Evolutionary conservation across 1,140 invertebrate species (phyloP).

Genomic region (Aradophagus sp.): DNA sequence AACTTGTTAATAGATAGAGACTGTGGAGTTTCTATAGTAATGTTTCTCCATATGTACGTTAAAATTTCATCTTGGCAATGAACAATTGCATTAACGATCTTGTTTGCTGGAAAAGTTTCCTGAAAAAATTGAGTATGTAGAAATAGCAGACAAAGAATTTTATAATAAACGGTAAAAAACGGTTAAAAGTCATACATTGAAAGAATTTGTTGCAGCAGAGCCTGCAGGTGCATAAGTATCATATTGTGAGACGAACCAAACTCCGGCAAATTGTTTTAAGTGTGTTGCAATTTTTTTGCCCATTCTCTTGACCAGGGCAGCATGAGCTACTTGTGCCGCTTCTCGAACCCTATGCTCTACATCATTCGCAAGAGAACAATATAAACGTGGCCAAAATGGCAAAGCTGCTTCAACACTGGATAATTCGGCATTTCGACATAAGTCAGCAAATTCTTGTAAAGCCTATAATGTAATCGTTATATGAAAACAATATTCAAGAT

Average conservation of each 20-base stretch:
- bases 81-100: slow-evolving; percentile 82
- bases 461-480: slow-evolving; percentile 74
- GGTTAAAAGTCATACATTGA: slow-evolving; percentile 73
- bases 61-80: slow-evolving; percentile 87
- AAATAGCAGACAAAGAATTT: too few relatives aligned
- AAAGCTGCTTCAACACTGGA: slow-evolving; percentile 80
- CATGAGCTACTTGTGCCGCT: slow-evolving; percentile 81
- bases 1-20: slow-evolving; percentile 72
- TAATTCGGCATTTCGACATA: slow-evolving; percentile 79
- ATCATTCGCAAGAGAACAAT: slow-evolving; percentile 83
- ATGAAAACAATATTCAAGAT: too few relatives aligned
- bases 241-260: slow-evolving; percentile 86
- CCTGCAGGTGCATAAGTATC: slow-evolving; percentile 88
- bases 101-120: slow-evolving; percentile 82
- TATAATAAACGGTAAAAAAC: too few relatives aligned
- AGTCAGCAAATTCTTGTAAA: slow-evolving; percentile 83
- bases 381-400: slow-evolving; percentile 86
- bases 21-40: slow-evolving; percentile 80
- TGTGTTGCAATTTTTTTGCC: slow-evolving; percentile 85
- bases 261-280: slow-evolving; percentile 83
- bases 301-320: slow-evolving; percentile 79
- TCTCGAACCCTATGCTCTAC: slow-evolving; percentile 87
- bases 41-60: slow-evolving; percentile 81
- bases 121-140: too few relatives aligned
- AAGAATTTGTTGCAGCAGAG: slow-evolving; percentile 81